Evolutionary conservation across 2,888 invertebrate species (phyloP).

Genomic region (Eupelmus urozonus): DNA sequence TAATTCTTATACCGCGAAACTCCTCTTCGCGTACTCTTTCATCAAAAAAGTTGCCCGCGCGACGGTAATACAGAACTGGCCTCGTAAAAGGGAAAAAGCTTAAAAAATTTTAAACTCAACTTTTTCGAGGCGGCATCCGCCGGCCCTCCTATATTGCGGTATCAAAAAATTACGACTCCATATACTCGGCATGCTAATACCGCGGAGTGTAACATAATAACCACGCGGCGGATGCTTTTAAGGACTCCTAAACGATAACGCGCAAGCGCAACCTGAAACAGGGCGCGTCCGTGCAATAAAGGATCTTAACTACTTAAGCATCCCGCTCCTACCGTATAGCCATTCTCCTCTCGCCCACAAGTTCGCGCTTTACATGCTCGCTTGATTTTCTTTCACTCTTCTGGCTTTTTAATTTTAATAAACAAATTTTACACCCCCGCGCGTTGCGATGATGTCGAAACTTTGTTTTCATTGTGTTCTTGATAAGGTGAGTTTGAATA

Average conservation of each 20-base stretch:
- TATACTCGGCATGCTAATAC: slow-evolving; percentile 11
- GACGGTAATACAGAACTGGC: not conserved
- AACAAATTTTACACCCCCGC: not conserved
- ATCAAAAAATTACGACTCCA: slow-evolving; percentile 5
- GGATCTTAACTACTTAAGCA: slow-evolving; percentile 30
- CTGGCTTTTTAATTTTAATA: not conserved
- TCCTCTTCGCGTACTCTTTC: not conserved
- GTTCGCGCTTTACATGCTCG: too few species aligned
- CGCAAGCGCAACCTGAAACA: not conserved
- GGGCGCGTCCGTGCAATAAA: slow-evolving; percentile 20
- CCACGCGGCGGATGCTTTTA: slow-evolving; percentile 20
- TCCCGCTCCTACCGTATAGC: not conserved
- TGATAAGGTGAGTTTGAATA: too few species aligned
- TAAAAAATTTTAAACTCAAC: too few species aligned
- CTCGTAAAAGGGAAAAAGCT: not conserved
- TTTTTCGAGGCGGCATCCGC: not conserved
- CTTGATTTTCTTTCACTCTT: not conserved
- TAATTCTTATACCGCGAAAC: too few species aligned
- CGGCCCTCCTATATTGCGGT: not conserved
- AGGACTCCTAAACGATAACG: slow-evolving; percentile 28
- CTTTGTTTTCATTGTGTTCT: too few species aligned
- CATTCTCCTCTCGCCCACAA: too few species aligned
- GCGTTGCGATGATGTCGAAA: too few species aligned
- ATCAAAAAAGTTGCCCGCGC: not conserved
- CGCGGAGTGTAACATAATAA: not conserved